These are phyloP conservation scores for Coleophora flavipennella DNA, from an alignment of 2,888 invertebrate species.

Conservation along the genomic window DNA sequence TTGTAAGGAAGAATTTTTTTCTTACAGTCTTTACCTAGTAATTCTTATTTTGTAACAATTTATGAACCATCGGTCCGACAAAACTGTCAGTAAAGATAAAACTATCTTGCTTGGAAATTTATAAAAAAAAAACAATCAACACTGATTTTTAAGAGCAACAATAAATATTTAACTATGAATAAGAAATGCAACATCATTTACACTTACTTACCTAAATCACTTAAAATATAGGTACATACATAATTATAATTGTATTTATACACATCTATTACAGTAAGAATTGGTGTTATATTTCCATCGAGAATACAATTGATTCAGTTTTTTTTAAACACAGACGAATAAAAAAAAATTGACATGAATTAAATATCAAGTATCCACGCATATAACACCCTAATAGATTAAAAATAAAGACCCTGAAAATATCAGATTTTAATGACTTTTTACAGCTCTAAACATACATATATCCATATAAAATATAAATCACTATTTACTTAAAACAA, in stretches of 20 bases:
- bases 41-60: no score
- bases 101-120: slow-evolving; percentile 8
- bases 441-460: slow-evolving; percentile 21
- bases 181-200: slow-evolving; percentile 2
- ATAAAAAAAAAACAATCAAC: slow-evolving; percentile 13
- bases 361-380: neutral
- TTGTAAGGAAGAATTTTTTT: no score
- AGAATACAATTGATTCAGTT: slow-evolving; percentile 6
- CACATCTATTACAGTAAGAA: slow-evolving; percentile 15
- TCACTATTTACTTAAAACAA: no score
- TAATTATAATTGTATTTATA: slow-evolving; percentile 1
- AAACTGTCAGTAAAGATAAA: no score
- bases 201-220: slow-evolving; percentile 7
- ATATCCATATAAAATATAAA: slow-evolving; percentile 17
- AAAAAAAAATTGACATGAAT: neutral
- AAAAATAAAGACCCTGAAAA: neutral
- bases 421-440: neutral
- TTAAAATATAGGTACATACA: neutral
- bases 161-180: neutral
- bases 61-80: no score
- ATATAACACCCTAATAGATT: neutral
- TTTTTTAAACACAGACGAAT: neutral
- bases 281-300: slow-evolving; percentile 25
- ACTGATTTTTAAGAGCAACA: slow-evolving; percentile 1
- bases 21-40: no score